Base-by-base conservation (phyloP, 2,888 invertebrate species). In the Acronicta psi region DNA sequence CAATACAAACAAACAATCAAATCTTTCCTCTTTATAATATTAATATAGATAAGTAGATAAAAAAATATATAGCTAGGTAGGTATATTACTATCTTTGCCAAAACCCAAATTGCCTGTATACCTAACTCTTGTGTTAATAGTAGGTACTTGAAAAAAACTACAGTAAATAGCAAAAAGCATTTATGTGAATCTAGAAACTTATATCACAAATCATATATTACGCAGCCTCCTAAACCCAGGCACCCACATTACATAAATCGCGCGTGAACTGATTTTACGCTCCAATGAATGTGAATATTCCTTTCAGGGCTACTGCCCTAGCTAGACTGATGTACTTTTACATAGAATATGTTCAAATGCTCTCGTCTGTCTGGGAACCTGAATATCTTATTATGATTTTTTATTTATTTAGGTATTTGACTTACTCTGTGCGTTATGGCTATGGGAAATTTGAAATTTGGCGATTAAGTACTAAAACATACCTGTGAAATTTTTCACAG, bases 231-330 rank as follows among this genome's bases (percentile, higher is more conserved):
- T 73, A 73, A 79, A 65, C 25, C 65, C 44, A 46, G 18, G 59
- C 58, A 60, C 60, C 66, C 57, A 65, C 46, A 42, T 62, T 58
- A 67, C 66, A 77, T 79, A 83, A 82, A 84, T 83, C 77, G 79
- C 61, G 62, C 72, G 65, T 73, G 75, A 81, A 79, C 78, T 77
- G 83, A 84, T 83, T 83, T 77, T 70, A 73, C 58, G 73, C 76
- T 74, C 63, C 66, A 65, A 63, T 71, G 71, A 68, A 56, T 65
- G 42, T 45, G 72, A 73, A 73, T 71, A 68, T 75, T 55, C 43
- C 17, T 54, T 52, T 38, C 40, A 53, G n/a, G 34, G 20, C 8
- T 42, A 18, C 29, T 53, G 20, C 3, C 18, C 25, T 29, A 10
- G 31, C 25, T 29, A 10, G 31, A 14, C 40, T 18, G 9, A 13